A percentile compares a stretch with the other conserved stretches of the same genome.
Evolutionary conservation across 2,113 vertebrate species (phyloP).

Genomic region (Entomyzon cyanotis): DNA sequence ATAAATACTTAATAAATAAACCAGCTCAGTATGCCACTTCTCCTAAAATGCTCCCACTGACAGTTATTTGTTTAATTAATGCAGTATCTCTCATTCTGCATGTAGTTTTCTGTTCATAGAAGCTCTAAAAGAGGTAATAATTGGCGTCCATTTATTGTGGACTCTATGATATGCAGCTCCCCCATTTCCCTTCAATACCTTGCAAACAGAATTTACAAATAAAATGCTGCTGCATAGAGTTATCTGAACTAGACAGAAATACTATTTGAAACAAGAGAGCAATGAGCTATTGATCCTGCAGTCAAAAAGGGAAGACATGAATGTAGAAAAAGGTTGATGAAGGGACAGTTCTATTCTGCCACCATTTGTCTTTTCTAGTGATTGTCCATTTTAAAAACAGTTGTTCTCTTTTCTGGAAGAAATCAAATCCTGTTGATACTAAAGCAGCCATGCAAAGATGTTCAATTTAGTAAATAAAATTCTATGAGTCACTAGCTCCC

Average conservation of each 20-base stretch:
- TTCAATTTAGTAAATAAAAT: background rate
- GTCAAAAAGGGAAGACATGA: background rate
- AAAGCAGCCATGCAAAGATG: background rate
- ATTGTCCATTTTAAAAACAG: slow-evolving; percentile 42
- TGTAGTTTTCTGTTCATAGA: background rate
- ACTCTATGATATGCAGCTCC: background rate
- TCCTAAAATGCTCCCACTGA: background rate
- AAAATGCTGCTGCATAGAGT: background rate
- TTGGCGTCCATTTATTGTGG: background rate
- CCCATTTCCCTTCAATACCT: background rate
- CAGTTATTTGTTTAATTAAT: background rate
- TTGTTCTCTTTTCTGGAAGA: slow-evolving; percentile 22
- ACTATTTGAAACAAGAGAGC: slow-evolving; percentile 30
- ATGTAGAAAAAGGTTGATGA: background rate
- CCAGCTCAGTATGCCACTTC: background rate
- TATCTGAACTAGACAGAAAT: slow-evolving; percentile 49
- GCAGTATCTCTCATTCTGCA: background rate
- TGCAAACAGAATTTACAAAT: background rate
- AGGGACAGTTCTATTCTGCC: slow-evolving; percentile 28
- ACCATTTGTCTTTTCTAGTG: slow-evolving; percentile 36
- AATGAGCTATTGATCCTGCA: slow-evolving; percentile 47
- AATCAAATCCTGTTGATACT: background rate
- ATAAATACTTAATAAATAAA: background rate
- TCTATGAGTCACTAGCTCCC: background rate
- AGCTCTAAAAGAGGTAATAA: background rate